Conservation (phyloP, 2,888 invertebrate species). For the Cryptops parisi region DNA sequence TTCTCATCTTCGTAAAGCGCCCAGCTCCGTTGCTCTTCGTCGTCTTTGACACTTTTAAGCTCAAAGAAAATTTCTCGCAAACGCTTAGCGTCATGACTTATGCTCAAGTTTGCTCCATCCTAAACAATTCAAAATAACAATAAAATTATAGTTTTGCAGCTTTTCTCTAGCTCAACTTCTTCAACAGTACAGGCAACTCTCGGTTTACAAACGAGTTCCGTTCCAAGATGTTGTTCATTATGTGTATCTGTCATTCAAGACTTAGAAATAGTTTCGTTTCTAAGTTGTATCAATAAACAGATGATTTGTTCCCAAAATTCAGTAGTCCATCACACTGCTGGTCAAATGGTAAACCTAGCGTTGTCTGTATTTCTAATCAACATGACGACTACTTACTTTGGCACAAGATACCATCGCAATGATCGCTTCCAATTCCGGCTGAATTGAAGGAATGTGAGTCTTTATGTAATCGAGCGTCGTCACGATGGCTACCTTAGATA, state of each 20-base stretch:
- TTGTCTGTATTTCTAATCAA: background rate
- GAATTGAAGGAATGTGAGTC: background rate
- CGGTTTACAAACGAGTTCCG: too few relatives aligned
- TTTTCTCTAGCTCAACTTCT: too few relatives aligned
- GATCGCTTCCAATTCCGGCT: conserved; percentile 5
- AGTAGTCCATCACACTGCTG: conserved; percentile 23
- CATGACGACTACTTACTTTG: background rate
- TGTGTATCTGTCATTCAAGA: too few relatives aligned
- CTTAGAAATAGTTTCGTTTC: too few relatives aligned
- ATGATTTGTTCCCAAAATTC: too few relatives aligned
- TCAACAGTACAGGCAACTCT: too few relatives aligned
- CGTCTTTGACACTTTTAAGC: conserved; percentile 77
- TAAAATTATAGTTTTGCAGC: too few relatives aligned
- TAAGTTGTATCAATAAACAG: too few relatives aligned
- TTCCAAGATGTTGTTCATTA: too few relatives aligned
- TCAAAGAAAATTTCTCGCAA: conserved; percentile 70
- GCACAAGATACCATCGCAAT: conserved; percentile 3
- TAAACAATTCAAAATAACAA: background rate
- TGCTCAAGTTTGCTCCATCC: conserved; percentile 9
- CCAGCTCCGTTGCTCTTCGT: conserved; percentile 92
- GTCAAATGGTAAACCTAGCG: conserved; percentile 15
- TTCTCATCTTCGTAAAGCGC: conserved; percentile 85
- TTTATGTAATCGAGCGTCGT: conserved; percentile 3
- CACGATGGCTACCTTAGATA: conserved; percentile 4
- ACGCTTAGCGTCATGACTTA: conserved; percentile 64